Conservation (phyloP, 1,140 invertebrate genomes). For the Nephila pilipes region DNA sequence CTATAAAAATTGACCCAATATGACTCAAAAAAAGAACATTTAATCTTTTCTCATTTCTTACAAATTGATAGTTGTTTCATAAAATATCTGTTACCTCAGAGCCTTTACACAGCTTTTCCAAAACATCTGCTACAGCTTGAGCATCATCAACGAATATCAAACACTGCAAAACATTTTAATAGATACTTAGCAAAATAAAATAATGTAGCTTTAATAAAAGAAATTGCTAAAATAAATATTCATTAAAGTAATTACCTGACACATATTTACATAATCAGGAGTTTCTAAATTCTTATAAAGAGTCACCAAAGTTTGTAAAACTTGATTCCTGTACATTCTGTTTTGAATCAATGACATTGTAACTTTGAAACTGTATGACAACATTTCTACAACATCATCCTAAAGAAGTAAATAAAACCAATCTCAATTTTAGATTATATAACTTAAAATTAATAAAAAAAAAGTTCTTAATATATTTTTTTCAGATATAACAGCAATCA, state of each 20-base stretch:
- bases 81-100: conserved; percentile 84
- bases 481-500: too few species aligned
- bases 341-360: conserved; percentile 97
- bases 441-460: too few species aligned
- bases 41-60: too few species aligned
- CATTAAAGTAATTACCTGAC: conserved; percentile 78
- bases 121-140: conserved; percentile 92
- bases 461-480: too few species aligned
- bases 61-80: too few species aligned
- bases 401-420: conserved; percentile 77
- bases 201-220: neutral
- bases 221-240: neutral
- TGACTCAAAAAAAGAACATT: too few species aligned
- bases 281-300: conserved; percentile 92
- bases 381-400: conserved; percentile 94
- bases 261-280: conserved; percentile 97
- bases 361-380: conserved; percentile 96
- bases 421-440: too few species aligned
- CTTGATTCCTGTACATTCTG: conserved; percentile 93
- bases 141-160: conserved; percentile 98
- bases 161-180: conserved; percentile 86
- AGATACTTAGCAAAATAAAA: neutral
- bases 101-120: conserved; percentile 92
- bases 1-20: too few species aligned
- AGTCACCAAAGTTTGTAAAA: conserved; percentile 92